These are phyloP conservation scores for Tenthredo amoena DNA, from an alignment of 2,888 invertebrate genomes.

Conservation along the genomic window DNA sequence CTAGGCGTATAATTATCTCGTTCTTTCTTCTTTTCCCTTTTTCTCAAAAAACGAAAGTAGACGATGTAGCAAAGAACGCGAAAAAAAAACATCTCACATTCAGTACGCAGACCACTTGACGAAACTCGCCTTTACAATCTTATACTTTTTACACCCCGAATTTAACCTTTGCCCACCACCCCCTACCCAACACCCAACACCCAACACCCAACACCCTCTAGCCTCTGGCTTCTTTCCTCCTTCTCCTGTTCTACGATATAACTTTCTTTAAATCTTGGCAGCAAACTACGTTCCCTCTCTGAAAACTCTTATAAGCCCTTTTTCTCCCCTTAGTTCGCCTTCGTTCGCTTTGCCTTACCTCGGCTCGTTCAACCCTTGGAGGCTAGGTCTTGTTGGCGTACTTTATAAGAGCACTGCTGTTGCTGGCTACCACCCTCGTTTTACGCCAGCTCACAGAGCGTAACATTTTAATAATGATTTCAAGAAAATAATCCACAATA, in stretches of 20 bases:
- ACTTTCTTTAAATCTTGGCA: conserved; percentile 49
- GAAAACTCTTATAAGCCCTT: conserved; percentile 41
- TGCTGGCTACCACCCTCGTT: conserved; percentile 13
- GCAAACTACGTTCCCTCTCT: conserved; percentile 31
- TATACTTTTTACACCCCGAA: not conserved
- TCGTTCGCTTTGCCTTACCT: not conserved
- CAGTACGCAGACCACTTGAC: conserved; percentile 33
- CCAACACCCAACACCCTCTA: too few species aligned
- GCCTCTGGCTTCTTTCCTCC: conserved; percentile 17
- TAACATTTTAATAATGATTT: conserved; percentile 48
- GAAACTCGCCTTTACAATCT: conserved; percentile 49
- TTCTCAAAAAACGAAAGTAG: not conserved
- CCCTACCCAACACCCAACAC: not conserved
- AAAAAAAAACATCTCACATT: conserved; percentile 9
- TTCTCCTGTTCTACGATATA: conserved; percentile 28
- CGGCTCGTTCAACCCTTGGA: conserved; percentile 27
- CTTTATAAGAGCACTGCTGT: conserved; percentile 25
- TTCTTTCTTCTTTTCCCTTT: not conserved
- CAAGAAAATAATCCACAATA: conserved; percentile 25
- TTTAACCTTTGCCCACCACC: conserved; percentile 13
- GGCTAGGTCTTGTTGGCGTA: conserved; percentile 24
- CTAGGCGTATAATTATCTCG: not conserved
- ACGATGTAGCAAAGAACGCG: not conserved
- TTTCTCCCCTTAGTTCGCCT: not conserved
- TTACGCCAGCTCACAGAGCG: conserved; percentile 12